Conservation (phyloP, 2,113 vertebrate genomes). For the Malurus melanocephalus region DNA sequence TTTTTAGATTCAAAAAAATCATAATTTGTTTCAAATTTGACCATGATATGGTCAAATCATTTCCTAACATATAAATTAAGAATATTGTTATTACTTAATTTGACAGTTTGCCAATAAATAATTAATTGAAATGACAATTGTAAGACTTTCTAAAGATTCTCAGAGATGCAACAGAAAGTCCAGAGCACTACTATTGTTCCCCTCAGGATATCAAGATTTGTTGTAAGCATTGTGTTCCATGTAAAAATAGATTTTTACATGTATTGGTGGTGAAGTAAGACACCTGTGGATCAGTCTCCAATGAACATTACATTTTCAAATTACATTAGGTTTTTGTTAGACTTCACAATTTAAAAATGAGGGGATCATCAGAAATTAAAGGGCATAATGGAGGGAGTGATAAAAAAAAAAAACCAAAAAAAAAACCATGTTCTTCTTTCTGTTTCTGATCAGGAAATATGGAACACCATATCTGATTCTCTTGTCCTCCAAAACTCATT, state of each 20-base stretch:
- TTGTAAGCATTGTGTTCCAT: neutral
- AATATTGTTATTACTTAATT: neutral
- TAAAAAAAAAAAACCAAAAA: neutral
- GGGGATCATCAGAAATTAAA: neutral
- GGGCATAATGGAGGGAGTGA: neutral
- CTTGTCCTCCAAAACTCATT: neutral
- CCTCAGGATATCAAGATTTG: neutral
- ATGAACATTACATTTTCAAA: neutral
- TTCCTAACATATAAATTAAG: neutral
- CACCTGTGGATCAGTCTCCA: neutral
- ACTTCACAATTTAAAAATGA: neutral
- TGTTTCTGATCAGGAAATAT: neutral
- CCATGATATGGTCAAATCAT: neutral
- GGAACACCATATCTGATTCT: fast-evolving
- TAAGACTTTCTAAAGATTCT: neutral
- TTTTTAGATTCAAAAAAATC: neutral
- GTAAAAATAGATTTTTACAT: neutral
- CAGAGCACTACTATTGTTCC: neutral
- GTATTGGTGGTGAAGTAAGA: neutral
- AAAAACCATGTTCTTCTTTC: neutral
- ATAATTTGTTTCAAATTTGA: neutral
- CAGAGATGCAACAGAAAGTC: neutral
- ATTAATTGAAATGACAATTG: neutral
- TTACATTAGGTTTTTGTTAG: neutral
- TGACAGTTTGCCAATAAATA: neutral